phyloP scores from a whole-genome alignment of 2,888 invertebrate genomes.

The Tetramorium bicarinatum region DNA sequence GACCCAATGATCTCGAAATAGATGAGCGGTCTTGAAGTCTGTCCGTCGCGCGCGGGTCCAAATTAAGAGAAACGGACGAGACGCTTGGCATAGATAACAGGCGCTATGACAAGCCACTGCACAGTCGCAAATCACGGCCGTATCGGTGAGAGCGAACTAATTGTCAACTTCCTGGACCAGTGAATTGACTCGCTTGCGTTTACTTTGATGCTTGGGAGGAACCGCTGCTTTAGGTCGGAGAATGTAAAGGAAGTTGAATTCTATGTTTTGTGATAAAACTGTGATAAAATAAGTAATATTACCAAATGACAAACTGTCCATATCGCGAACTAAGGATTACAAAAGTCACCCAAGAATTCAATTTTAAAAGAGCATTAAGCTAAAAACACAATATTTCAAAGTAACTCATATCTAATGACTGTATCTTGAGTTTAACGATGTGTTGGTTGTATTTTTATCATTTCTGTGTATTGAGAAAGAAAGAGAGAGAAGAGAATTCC shows the following conservation, averaged over 20 bases:
- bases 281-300: background rate
- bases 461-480: background rate
- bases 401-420: conserved; percentile 8
- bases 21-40: conserved; percentile 4
- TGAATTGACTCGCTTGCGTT: background rate
- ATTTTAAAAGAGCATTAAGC: background rate
- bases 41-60: background rate
- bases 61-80: conserved; percentile 71
- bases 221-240: background rate
- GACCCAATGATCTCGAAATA: conserved; percentile 32
- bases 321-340: background rate
- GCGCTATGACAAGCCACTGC: background rate
- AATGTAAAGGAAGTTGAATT: conserved; percentile 6
- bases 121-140: conserved; percentile 35
- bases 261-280: background rate
- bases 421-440: conserved; percentile 15
- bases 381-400: conserved; percentile 23
- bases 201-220: background rate
- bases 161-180: background rate
- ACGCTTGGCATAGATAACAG: conserved; percentile 63
- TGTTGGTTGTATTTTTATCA: conserved; percentile 30
- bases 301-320: background rate
- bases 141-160: conserved; percentile 29
- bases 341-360: conserved; percentile 7
- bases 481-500: background rate